phyloP scores from a whole-genome alignment of 2,797 vertebrate genomes.

The Acropternis orthonyx region DNA sequence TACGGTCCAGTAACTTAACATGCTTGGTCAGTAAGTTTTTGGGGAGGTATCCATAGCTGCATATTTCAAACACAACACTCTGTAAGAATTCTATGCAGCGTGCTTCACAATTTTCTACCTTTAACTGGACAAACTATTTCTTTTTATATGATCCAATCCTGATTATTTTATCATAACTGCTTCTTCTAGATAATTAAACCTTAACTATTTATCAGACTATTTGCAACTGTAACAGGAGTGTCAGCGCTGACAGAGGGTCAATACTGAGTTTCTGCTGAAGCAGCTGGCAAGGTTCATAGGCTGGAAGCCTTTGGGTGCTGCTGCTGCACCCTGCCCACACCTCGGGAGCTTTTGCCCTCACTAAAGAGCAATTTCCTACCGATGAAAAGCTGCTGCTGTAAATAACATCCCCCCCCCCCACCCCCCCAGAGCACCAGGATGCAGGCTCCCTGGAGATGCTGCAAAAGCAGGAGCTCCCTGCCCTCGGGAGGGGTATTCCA shows the following conservation, averaged over 20 bases:
- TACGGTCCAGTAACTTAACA: not conserved
- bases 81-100: too few species aligned
- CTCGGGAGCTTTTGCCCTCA: not conserved
- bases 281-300: not conserved
- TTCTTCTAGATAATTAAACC: not conserved
- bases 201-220: not conserved
- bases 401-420: not conserved
- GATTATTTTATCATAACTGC: not conserved
- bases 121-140: not conserved
- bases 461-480: not conserved
- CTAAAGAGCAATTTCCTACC: not conserved
- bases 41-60: not conserved
- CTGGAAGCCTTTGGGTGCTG: not conserved
- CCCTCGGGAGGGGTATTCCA: not conserved
- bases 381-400: not conserved
- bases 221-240: not conserved
- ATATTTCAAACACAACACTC: not conserved
- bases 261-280: constrained; percentile 37
- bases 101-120: not conserved
- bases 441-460: not conserved
- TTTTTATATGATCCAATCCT: not conserved
- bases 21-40: not conserved
- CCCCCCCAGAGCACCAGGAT: not conserved
- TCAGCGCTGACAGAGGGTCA: not conserved
- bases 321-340: not conserved